Conservation (phyloP, 2,113 vertebrate species). For the Notarius lentiginosus region DNA sequence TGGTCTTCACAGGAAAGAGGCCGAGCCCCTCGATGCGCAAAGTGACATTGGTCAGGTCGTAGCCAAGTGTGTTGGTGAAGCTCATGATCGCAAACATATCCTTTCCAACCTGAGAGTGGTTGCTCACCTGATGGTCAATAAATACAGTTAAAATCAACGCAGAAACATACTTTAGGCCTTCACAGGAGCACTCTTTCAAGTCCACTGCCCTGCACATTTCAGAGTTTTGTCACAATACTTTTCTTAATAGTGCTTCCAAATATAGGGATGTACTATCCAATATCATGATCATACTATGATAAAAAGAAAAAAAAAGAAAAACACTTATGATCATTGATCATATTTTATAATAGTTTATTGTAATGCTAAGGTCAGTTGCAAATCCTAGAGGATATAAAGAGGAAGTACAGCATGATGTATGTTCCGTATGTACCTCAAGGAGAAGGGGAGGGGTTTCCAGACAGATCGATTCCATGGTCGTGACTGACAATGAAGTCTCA, state of each 20-base stretch:
- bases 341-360: background rate
- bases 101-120: constrained; percentile 2
- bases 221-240: background rate
- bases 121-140: constrained; percentile 43
- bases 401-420: background rate
- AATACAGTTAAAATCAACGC: background rate
- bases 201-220: background rate
- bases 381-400: background rate
- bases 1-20: constrained; percentile 60
- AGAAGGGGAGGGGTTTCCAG: constrained; percentile 67
- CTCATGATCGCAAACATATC: constrained; percentile 70
- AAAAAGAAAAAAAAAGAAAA: background rate
- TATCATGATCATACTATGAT: background rate
- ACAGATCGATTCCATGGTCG: constrained; percentile 62
- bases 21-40: constrained; percentile 79
- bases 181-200: background rate
- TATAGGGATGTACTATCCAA: background rate
- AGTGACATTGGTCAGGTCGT: constrained; percentile 63
- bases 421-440: background rate
- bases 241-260: background rate
- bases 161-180: background rate
- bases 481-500: constrained; percentile 67
- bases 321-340: background rate
- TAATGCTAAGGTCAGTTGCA: background rate
- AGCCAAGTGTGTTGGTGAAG: constrained; percentile 80